Conservation (phyloP, 30 jellyfish, hydroid and myxozoan species). For the Aurelia sp. region DNA sequence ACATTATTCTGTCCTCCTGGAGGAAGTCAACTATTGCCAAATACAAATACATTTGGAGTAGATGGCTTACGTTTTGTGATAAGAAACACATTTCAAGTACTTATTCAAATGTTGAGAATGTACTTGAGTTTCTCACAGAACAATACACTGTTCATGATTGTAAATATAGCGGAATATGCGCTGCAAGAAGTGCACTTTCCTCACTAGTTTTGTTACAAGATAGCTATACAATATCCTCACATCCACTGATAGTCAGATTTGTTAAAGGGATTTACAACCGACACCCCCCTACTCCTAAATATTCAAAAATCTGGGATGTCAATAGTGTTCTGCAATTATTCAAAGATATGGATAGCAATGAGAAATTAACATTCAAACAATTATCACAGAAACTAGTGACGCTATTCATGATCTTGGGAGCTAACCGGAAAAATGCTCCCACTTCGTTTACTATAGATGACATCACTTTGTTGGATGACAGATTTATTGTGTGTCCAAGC, state of each 20-base stretch:
- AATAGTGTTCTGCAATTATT: too few species aligned
- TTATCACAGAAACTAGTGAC: too few species aligned
- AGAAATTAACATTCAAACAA: too few species aligned
- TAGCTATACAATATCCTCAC: constrained; percentile 11
- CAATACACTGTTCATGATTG: background rate
- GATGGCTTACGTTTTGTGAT: background rate
- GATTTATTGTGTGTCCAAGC: too few species aligned
- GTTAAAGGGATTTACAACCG: constrained; percentile 39
- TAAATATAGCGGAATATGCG: too few species aligned
- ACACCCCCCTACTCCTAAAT: constrained; percentile 34
- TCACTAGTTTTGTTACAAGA: constrained; percentile 14
- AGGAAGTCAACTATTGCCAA: background rate
- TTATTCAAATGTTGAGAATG: background rate
- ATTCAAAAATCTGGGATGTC: constrained; percentile 17
- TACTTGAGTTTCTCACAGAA: constrained; percentile 6
- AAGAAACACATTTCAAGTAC: background rate
- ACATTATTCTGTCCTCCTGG: too few species aligned
- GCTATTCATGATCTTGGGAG: too few species aligned
- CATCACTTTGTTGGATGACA: too few species aligned
- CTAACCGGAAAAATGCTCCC: too few species aligned
- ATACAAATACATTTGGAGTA: background rate
- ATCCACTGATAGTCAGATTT: constrained; percentile 36
- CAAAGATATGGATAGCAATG: too few species aligned
- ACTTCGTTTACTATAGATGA: too few species aligned
- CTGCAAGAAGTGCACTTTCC: constrained; percentile 35